These are phyloP conservation scores for Thymelicus acteon DNA, from an alignment of 2,888 invertebrate genomes.

Conservation along the genomic window DNA sequence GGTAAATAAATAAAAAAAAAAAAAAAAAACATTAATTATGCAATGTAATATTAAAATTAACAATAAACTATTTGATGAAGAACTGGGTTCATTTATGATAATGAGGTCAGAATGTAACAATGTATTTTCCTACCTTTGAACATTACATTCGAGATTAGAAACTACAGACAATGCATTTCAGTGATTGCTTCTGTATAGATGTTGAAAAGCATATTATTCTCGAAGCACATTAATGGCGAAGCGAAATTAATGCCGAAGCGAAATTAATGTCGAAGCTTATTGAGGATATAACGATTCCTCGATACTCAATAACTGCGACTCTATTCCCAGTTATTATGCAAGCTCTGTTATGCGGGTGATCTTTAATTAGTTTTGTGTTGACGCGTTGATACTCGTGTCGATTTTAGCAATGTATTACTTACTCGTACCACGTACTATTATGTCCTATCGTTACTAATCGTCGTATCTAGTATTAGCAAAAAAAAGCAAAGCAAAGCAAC, in stretches of 20 bases:
- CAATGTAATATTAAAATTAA: too few species aligned
- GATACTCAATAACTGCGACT: slow-evolving; percentile 12
- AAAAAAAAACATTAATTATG: too few species aligned
- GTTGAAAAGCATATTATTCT: neutral
- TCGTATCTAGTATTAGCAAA: too few species aligned
- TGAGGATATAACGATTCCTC: neutral
- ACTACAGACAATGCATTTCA: slow-evolving; percentile 61
- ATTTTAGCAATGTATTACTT: neutral
- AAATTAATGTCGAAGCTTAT: neutral
- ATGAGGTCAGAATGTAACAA: too few species aligned
- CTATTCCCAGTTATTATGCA: neutral
- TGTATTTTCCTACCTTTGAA: too few species aligned
- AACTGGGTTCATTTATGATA: too few species aligned
- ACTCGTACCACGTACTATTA: too few species aligned
- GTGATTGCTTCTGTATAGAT: slow-evolving; percentile 56
- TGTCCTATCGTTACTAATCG: too few species aligned
- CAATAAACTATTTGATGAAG: too few species aligned
- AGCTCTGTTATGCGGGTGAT: neutral
- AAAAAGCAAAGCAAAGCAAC: too few species aligned
- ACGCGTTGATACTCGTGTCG: neutral
- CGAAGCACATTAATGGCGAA: neutral
- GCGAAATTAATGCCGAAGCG: neutral
- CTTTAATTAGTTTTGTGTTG: neutral
- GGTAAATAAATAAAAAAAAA: too few species aligned
- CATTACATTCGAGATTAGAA: slow-evolving; percentile 43